A percentile compares a stretch with the other conserved stretches of the same genome.
Conservation (phyloP, 2,888 invertebrate species). For the Calliopum simillimum region DNA sequence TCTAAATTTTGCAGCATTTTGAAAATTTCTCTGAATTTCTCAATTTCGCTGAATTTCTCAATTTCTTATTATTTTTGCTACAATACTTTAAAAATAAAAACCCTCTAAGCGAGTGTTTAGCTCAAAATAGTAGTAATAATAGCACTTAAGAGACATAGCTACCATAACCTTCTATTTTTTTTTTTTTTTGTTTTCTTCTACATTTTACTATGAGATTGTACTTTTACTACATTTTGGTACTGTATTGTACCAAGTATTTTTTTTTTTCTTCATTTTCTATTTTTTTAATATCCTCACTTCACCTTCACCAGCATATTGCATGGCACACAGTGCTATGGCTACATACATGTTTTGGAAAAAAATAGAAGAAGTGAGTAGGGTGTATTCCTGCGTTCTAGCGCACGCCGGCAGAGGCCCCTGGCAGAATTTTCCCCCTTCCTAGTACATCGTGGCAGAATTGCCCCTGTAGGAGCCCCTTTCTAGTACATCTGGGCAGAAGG, state of each 20-base stretch:
- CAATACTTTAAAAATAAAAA: slow-evolving; percentile 53
- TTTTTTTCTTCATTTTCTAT: background rate
- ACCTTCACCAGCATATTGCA: background rate
- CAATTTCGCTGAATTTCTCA: no score
- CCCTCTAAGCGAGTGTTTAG: slow-evolving; percentile 59
- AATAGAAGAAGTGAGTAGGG: no score
- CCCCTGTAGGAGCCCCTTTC: no score
- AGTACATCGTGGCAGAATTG: no score
- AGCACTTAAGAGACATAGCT: slow-evolving; percentile 48
- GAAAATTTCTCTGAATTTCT: background rate
- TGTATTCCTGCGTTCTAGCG: no score
- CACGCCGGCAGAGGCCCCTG: no score
- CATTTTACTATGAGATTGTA: no score
- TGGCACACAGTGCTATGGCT: no score
- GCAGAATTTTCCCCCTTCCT: no score
- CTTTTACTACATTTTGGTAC: no score
- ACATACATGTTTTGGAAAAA: no score
- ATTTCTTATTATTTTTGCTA: slow-evolving; percentile 8
- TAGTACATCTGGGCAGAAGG: no score
- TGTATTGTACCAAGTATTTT: background rate
- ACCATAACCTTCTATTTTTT: slow-evolving; percentile 3
- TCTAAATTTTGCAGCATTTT: slow-evolving; percentile 1
- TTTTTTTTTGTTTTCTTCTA: slow-evolving; percentile 5
- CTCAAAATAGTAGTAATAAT: slow-evolving; percentile 60
- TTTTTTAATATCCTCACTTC: background rate